Base-by-base conservation (phyloP, 2,797 vertebrate genomes). In the Pseudochirops cupreus region DNA sequence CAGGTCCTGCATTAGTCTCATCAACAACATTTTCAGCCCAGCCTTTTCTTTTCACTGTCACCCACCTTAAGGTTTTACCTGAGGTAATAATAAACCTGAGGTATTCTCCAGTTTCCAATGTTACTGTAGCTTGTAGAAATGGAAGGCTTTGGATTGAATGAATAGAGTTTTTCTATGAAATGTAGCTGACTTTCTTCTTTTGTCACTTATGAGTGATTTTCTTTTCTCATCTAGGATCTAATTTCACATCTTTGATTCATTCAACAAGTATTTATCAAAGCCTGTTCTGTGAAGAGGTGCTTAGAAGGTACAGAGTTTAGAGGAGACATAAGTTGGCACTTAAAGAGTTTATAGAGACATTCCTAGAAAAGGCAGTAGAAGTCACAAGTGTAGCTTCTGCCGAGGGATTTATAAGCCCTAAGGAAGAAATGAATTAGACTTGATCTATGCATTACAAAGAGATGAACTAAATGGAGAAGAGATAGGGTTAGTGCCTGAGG, bases 321-420 rank as follows among this genome's bases (percentile, higher is more conserved):
- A 59, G 58, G 58, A 59, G 58, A 59, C 28, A 59, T 9, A 58
- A 2, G 31, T 31, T 12, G 29, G 29, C 29, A 12, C 62, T 67
- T n/a, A 58, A 58, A 58, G 9, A 58, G 28, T 58, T 58, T 58
- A 58, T 39, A 91, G 94, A 13, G 56, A 18, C 39, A 52, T 59
- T 94, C n/a, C 90, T n/a, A 93, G 46, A 92, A 93, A 95, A 50
- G 31, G 82, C 58, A 82, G 0, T 33, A 6, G 21, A 46, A 82
- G 2, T 16, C 67, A 39, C 18, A 24, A 82, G n/a, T 46, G 18
- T 50, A 39, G 67, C 82, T 95, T 95, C 95, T 96, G 52, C 5
- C 57, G n/a, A 92, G 93, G 16, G 67, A 95, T 67, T 91, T 87
- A 67, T 6, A 50, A 90, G 2, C 12, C 14, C 56, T 16, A 13